Evolutionary conservation across 2,113 vertebrate genomes (phyloP).

Genomic region (Pseudopipra pipra): DNA sequence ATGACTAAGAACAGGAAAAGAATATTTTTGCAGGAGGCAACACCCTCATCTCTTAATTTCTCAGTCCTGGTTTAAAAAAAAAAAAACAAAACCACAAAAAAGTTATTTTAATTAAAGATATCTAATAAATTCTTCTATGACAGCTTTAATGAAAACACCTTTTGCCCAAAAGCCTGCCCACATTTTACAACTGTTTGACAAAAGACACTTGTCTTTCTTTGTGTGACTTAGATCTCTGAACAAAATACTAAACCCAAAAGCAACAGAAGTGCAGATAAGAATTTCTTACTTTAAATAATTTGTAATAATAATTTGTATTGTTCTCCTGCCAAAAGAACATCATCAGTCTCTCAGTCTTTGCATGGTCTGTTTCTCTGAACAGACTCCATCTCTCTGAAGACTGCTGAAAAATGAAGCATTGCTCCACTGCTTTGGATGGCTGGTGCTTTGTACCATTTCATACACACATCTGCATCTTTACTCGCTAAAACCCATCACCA

Average conservation of each 20-base stretch:
- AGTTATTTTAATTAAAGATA: neutral
- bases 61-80: neutral
- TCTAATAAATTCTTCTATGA: neutral
- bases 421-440: neutral
- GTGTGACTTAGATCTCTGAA: neutral
- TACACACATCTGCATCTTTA: neutral
- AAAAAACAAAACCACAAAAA: no score
- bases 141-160: neutral
- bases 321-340: neutral
- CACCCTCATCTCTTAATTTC: neutral
- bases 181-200: neutral
- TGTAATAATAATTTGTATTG: neutral
- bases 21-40: neutral
- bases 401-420: fast-evolving
- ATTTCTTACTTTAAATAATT: neutral
- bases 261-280: neutral
- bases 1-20: neutral
- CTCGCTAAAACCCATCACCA: neutral
- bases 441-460: neutral
- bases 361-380: neutral
- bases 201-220: neutral
- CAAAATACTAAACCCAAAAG: neutral
- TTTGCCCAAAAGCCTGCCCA: neutral
- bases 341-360: neutral
- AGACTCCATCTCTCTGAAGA: neutral